phyloP scores from a whole-genome alignment of 2,888 invertebrate genomes.

The Stictocephala bisonia region DNA sequence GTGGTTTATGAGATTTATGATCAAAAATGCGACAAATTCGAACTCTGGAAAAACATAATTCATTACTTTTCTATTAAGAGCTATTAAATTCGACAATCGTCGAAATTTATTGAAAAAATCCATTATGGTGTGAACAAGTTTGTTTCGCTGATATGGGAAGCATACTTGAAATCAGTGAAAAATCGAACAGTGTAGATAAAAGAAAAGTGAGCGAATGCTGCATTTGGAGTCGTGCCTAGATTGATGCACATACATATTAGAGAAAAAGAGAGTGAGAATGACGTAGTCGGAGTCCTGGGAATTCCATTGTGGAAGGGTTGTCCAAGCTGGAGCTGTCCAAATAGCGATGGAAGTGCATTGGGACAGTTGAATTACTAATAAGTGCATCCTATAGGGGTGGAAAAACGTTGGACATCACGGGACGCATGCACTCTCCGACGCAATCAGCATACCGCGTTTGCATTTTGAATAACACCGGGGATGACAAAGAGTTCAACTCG shows the following conservation, averaged over 20 bases:
- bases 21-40: too few relatives aligned
- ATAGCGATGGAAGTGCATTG: constrained; percentile 39
- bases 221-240: constrained; percentile 19
- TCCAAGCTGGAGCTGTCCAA: constrained; percentile 43
- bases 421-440: constrained; percentile 36
- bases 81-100: too few relatives aligned
- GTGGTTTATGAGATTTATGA: too few relatives aligned
- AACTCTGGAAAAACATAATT: too few relatives aligned
- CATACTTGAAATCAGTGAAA: too few relatives aligned
- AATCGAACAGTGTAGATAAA: not conserved
- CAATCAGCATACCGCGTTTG: constrained; percentile 31
- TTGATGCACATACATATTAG: constrained; percentile 7
- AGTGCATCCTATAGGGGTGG: constrained; percentile 39
- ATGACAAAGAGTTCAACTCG: constrained; percentile 40
- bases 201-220: not conserved
- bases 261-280: constrained; percentile 21
- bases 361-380: constrained; percentile 46
- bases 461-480: constrained; percentile 43
- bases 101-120: too few relatives aligned
- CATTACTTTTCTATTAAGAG: too few relatives aligned
- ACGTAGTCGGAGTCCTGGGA: constrained; percentile 26
- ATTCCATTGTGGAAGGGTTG: constrained; percentile 38
- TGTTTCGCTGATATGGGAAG: too few relatives aligned
- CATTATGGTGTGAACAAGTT: too few relatives aligned
- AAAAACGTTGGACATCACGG: constrained; percentile 37